Evolutionary conservation across 1,140 invertebrate genomes (phyloP), one percentile per base, ranked within the genome.

Genomic region (Sycobia sp.): DNA sequence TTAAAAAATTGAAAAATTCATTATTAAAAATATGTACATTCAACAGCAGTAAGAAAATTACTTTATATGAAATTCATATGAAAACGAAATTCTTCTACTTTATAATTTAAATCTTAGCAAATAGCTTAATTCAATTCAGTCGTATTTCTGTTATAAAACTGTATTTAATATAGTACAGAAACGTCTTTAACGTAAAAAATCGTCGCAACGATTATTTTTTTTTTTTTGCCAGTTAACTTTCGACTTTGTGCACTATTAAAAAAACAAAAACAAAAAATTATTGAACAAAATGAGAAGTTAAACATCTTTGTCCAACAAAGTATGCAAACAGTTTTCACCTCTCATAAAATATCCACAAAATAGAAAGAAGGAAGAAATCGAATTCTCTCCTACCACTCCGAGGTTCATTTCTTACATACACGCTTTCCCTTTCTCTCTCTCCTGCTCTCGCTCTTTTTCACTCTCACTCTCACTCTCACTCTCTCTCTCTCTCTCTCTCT

Each of bases 381-480:
- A 64, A 68, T 38, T 61, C 68, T 71, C 53, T 71, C 69, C 67
- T 72, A 78, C 77, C 77, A 79, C 77, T 79, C 76, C 75, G 58
- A 62, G 27, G 41, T 13, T 53, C 47, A 36, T 36, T 58, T 58
- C 34, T 36, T 29, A 49, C 32, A 20, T 36, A 4, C 13, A 41
- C 14, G 10, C 51, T 22, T 46, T 51, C 47, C 1, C 25, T 50
- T 3, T 23, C 34, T 11, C 34, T 53, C 51, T 43, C 11, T 32
- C 38, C 9, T 29, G n/a, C n/a, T n/a, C n/a, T n/a, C n/a, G n/a
- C n/a, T n/a, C n/a, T n/a, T n/a, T n/a, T n/a, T n/a, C n/a, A 55
- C n/a, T n/a, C n/a, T 18, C 9, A 10, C 53, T 55, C 51, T 55
- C 32, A 22, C 18, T 36, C 18, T 36, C 29, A 23, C 36, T 39